Conservation (phyloP, 2,888 invertebrate genomes). For the Periphyllus acericola region DNA sequence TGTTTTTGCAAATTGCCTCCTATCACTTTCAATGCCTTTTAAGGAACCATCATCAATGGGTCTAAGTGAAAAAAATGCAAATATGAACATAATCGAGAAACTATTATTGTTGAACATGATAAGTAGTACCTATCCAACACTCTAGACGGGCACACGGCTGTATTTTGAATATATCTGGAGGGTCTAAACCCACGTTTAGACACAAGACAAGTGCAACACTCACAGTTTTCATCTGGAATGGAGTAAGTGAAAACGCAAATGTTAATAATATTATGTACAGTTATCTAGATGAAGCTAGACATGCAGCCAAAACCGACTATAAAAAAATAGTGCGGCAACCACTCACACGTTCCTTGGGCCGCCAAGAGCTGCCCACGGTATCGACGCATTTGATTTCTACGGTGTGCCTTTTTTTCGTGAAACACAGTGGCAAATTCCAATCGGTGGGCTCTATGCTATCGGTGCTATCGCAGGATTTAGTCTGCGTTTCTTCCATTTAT, state of each 20-base stretch:
- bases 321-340: neutral
- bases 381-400: conserved; percentile 77
- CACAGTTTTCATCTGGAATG: conserved; percentile 93
- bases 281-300: too few species aligned
- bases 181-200: conserved; percentile 99
- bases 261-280: neutral
- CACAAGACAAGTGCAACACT: conserved; percentile 98
- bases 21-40: conserved; percentile 92
- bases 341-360: conserved; percentile 88
- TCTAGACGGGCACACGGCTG: conserved; percentile 95
- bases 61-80: conserved; percentile 70
- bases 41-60: conserved; percentile 86
- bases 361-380: conserved; percentile 82
- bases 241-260: neutral
- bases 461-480: conserved; percentile 54
- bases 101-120: neutral
- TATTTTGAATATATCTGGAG: conserved; percentile 97
- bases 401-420: conserved; percentile 78
- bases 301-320: neutral
- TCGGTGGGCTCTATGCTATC: conserved; percentile 67
- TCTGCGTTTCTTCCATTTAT: conserved; percentile 59
- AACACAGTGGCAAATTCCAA: conserved; percentile 78
- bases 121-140: conserved; percentile 91
- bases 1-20: conserved; percentile 92
- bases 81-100: neutral